phyloP scores from a whole-genome alignment of 2,888 invertebrate genomes.

The Apoda limacodes region DNA sequence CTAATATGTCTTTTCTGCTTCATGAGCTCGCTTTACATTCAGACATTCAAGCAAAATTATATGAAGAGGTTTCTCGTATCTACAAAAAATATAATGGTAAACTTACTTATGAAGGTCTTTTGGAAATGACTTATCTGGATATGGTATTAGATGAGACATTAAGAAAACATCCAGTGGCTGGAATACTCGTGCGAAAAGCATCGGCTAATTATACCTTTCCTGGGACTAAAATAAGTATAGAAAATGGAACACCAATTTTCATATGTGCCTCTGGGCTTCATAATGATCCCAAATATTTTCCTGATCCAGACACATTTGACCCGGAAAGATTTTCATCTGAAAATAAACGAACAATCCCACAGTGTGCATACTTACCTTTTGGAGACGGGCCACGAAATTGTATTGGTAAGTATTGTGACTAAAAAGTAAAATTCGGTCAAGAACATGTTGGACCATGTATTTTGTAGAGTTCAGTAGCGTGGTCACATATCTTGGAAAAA shows the following conservation, averaged over 20 bases:
- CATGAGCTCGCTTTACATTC: slow-evolving; percentile 36
- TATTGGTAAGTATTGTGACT: slow-evolving; percentile 37
- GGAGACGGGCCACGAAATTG: slow-evolving; percentile 38
- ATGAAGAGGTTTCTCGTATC: slow-evolving; percentile 32
- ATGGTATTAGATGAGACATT: slow-evolving; percentile 23
- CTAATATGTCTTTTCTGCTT: slow-evolving; percentile 32
- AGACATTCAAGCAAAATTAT: slow-evolving; percentile 30
- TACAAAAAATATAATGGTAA: slow-evolving; percentile 23
- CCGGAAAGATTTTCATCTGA: slow-evolving; percentile 36
- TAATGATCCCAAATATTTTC: slow-evolving; percentile 28
- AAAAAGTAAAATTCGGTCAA: too few species aligned
- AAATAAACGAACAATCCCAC: slow-evolving; percentile 25
- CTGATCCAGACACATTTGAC: slow-evolving; percentile 29
- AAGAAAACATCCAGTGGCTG: slow-evolving; percentile 26
- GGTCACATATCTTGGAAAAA: too few species aligned
- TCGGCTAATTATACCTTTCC: slow-evolving; percentile 34
- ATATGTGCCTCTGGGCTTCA: slow-evolving; percentile 35
- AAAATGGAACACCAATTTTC: slow-evolving; percentile 31
- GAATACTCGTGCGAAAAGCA: slow-evolving; percentile 27
- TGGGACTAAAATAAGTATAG: slow-evolving; percentile 26
- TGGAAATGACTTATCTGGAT: slow-evolving; percentile 31
- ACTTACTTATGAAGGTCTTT: slow-evolving; percentile 29
- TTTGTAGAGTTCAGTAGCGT: too few species aligned
- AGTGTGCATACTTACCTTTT: slow-evolving; percentile 34
- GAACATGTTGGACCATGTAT: too few species aligned